Conservation (phyloP, 2,797 vertebrate species). For the Centropyge bicolor region DNA sequence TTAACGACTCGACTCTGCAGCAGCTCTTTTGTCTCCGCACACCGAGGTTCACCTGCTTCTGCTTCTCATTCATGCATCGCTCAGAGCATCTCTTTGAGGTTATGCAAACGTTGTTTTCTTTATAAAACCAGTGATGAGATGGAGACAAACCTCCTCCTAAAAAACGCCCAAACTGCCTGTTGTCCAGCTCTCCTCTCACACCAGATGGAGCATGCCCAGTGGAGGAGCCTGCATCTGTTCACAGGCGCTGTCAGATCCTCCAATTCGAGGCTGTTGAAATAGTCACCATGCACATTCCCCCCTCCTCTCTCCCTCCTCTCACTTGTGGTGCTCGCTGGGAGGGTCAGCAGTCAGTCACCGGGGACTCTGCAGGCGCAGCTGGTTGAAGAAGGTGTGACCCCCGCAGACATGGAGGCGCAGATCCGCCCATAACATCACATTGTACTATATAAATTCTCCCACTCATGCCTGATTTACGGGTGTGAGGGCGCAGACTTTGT, state of each 20-base stretch:
- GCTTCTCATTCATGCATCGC: constrained; percentile 37
- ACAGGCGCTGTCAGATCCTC: constrained; percentile 50
- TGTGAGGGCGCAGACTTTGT: too few relatives aligned
- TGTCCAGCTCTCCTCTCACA: constrained; percentile 51
- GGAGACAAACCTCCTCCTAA: constrained; percentile 38
- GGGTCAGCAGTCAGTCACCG: constrained; percentile 17
- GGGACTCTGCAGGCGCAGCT: constrained; percentile 48
- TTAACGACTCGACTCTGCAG: constrained; percentile 40
- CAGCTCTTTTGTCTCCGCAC: constrained; percentile 75
- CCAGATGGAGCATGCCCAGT: constrained; percentile 76
- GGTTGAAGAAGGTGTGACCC: constrained; percentile 65
- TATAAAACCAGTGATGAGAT: constrained; percentile 36
- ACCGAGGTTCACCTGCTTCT: constrained; percentile 32
- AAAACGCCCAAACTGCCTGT: constrained; percentile 69
- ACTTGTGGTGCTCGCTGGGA: constrained; percentile 9
- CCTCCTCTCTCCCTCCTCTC: constrained; percentile 23
- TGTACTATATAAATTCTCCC: neutral
- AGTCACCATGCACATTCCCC: constrained; percentile 20
- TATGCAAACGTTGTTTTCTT: neutral
- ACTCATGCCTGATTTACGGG: neutral
- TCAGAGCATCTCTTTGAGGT: too few relatives aligned
- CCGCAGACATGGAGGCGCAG: constrained; percentile 56
- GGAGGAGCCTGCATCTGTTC: constrained; percentile 31
- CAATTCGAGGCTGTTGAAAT: constrained; percentile 41
- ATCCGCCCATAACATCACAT: constrained; percentile 48